A percentile compares a stretch with the other conserved stretches of the same genome.
These are phyloP conservation scores for Noctua janthe DNA, from an alignment of 2,888 invertebrate genomes.

Conservation along the genomic window DNA sequence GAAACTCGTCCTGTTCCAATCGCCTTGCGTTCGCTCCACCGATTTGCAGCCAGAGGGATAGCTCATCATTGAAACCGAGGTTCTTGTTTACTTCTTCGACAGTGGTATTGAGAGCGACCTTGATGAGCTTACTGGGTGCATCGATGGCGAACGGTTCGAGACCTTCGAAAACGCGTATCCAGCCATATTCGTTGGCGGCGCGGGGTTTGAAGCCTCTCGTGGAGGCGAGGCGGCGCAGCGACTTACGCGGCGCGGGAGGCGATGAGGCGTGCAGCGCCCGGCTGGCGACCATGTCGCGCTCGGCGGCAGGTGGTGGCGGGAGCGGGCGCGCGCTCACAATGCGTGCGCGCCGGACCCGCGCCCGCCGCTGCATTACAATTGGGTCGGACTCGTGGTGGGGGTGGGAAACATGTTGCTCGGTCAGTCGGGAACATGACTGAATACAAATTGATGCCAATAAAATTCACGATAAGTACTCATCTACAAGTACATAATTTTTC, in stretches of 20 bases:
- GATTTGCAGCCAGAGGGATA: slow-evolving; percentile 89
- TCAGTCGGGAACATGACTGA: slow-evolving; percentile 86
- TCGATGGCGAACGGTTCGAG: slow-evolving; percentile 87
- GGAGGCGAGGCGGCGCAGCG: slow-evolving; percentile 88
- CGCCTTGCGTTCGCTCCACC: slow-evolving; percentile 90
- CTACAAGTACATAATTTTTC: slow-evolving; percentile 31
- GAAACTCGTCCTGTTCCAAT: slow-evolving; percentile 89
- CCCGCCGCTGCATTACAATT: slow-evolving; percentile 87
- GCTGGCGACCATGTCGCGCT: slow-evolving; percentile 88
- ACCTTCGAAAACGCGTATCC: slow-evolving; percentile 92
- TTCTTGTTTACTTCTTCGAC: slow-evolving; percentile 89
- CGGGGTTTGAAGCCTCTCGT: slow-evolving; percentile 87
- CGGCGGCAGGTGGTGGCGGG: slow-evolving; percentile 79
- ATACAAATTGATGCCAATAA: slow-evolving; percentile 79
- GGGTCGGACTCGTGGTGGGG: slow-evolving; percentile 88
- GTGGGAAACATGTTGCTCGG: slow-evolving; percentile 89
- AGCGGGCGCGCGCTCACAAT: slow-evolving; percentile 81
- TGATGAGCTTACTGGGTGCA: slow-evolving; percentile 89
- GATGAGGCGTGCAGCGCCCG: slow-evolving; percentile 87
- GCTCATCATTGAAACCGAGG: slow-evolving; percentile 87
- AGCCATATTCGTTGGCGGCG: slow-evolving; percentile 85
- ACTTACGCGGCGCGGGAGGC: slow-evolving; percentile 86
- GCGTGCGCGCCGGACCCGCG: slow-evolving; percentile 81
- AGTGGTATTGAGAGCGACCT: slow-evolving; percentile 90
- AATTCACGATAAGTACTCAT: slow-evolving; percentile 65